Evolutionary conservation across 2,113 vertebrate genomes (phyloP), one percentile per base, ranked within the genome.

Genomic region (Stictonetta naevosa): DNA sequence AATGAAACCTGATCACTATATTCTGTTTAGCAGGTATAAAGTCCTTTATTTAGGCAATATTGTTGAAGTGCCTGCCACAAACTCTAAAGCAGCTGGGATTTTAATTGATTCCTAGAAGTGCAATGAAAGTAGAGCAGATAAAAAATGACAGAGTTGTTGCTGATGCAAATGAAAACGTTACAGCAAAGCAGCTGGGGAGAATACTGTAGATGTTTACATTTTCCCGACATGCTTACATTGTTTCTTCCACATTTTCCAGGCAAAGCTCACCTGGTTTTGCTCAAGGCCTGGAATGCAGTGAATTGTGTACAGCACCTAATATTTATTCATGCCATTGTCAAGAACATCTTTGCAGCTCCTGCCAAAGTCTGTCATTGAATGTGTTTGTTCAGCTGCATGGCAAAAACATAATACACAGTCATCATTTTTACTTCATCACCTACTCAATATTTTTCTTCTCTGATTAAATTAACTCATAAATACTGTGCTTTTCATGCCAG

Each of bases 381-480:
- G 68, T 98, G 97, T 98, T 98, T 97, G 97, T 97, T 98, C 97
- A 98, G 97, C 98, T 97, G 97, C 93, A 78, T 97, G 95, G 97
- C 92, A 97, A 98, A 87, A 97, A 88, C 77, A 97, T 97, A 98
- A 97, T 96, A 97, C 92, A 95, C 20, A 96, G 95, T 97, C 97
- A 98, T 98, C 95, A 96, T 98, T 98, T 97, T 98, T 95, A 95
- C 81, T 93, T 96, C 53, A 20, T 95, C 97, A 97, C 94, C 96
- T 97, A 97, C 97, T 98, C 97, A 96, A 95, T 97, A 97, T 96
- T 97, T 97, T 97, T 96, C 97, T 97, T 92, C 94, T 97, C 79
- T 58, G 71, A 98, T 98, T 97, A 98, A 97, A 98, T 97, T 97
- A 97, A 96, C 92, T 96, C 96, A 95, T 97, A 98, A 98, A 98